These are phyloP conservation scores for Pterocles burchelli DNA, from an alignment of 2,113 vertebrate species.

Conservation along the genomic window DNA sequence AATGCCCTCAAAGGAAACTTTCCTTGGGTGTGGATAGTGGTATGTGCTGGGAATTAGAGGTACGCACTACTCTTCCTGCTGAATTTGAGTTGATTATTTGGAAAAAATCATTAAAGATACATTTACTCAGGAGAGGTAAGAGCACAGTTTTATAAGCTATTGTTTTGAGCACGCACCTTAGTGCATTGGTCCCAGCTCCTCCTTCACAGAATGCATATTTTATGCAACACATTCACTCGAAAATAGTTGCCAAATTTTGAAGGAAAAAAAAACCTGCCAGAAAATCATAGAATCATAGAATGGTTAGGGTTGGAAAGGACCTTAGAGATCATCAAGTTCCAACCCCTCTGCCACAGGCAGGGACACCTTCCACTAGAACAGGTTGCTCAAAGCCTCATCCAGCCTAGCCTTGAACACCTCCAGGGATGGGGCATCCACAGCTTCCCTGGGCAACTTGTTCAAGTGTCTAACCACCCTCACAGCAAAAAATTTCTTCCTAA, in stretches of 20 bases:
- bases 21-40: not conserved
- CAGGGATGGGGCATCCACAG: no score
- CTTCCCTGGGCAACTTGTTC: no score
- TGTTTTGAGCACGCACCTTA: not conserved
- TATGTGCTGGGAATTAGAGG: not conserved
- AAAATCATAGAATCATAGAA: not conserved
- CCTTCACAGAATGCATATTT: not conserved
- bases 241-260: not conserved
- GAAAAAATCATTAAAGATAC: not conserved
- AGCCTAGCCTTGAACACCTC: no score
- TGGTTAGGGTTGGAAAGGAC: no score
- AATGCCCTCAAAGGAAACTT: not conserved
- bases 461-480: no score
- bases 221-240: not conserved
- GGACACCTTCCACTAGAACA: no score
- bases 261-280: fast-evolving
- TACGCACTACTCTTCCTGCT: not conserved
- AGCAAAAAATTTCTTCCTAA: no score
- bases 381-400: no score
- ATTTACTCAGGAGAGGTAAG: not conserved
- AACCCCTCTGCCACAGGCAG: no score
- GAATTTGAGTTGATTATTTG: not conserved
- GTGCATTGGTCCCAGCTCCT: not conserved
- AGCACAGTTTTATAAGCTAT: not conserved
- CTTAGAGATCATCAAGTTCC: no score